phyloP scores from a whole-genome alignment of 2,113 vertebrate genomes.

The Microcebus tavaratra region DNA sequence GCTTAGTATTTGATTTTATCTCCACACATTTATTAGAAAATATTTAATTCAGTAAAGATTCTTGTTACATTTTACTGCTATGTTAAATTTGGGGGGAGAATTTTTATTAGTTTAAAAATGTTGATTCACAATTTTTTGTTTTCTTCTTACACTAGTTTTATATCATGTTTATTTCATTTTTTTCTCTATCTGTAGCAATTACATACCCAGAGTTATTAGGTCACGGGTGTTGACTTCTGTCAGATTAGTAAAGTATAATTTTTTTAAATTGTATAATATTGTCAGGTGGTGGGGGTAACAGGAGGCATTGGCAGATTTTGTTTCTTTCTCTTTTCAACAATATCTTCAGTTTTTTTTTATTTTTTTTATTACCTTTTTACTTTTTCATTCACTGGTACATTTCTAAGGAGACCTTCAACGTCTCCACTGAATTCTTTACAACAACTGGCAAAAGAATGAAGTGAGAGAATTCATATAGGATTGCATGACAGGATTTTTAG shows the following conservation, averaged over 20 bases:
- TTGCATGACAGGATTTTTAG: neutral
- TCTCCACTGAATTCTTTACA: neutral
- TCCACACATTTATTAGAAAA: neutral
- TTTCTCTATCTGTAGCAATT: neutral
- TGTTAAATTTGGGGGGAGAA: neutral
- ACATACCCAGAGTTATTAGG: neutral
- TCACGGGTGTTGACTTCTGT: neutral
- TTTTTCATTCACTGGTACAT: neutral
- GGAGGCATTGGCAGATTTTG: fast-evolving
- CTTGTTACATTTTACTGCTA: neutral
- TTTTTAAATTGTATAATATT: neutral
- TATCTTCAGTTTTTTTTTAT: neutral
- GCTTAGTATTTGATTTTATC: neutral
- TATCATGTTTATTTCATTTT: neutral
- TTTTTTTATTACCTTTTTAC: neutral
- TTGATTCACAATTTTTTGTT: neutral
- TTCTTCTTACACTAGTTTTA: neutral
- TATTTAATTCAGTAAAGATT: neutral
- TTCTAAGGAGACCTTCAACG: neutral
- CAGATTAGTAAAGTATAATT: neutral
- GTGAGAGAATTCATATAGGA: neutral
- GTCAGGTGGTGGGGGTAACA: no score
- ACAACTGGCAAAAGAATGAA: neutral
- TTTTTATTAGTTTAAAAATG: neutral
- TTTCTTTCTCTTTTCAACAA: neutral